Percentiles rank a stretch among this genome's conserved stretches.
phyloP scores from a whole-genome alignment of 2,888 invertebrate genomes.

The Polydrusus tereticollis region DNA sequence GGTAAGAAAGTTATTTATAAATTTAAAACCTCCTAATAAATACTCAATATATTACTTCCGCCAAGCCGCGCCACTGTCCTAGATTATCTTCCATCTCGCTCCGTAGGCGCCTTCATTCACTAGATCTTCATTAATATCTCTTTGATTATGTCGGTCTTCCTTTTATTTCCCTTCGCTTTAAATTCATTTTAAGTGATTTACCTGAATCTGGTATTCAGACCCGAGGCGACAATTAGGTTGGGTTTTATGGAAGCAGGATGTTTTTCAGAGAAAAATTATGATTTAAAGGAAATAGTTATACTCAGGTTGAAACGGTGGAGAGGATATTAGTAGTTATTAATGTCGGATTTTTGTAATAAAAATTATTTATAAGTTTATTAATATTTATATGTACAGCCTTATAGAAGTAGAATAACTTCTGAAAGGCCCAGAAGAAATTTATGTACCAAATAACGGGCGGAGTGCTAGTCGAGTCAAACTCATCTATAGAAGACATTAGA shows the following conservation, averaged over 20 bases:
- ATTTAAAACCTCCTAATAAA: too few species aligned
- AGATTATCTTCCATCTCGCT: conserved; percentile 50
- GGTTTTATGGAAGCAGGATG: conserved; percentile 29
- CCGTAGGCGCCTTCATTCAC: conserved; percentile 60
- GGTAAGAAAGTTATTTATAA: too few species aligned
- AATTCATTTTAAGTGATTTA: conserved; percentile 41
- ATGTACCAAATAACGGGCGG: background rate
- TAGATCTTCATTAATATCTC: conserved; percentile 53
- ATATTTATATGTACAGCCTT: background rate
- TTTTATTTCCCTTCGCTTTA: conserved; percentile 36
- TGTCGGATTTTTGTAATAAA: conserved; percentile 5
- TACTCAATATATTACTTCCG: conserved; percentile 12
- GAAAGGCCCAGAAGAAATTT: background rate
- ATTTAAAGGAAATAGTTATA: conserved; percentile 29
- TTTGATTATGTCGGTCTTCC: conserved; percentile 44
- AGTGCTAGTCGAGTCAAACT: background rate
- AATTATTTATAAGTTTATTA: conserved; percentile 10
- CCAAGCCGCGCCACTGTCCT: conserved; percentile 25
- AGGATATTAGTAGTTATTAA: conserved; percentile 4
- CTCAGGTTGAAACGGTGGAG: background rate
- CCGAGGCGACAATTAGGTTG: conserved; percentile 23
- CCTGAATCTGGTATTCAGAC: conserved; percentile 39
- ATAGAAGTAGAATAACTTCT: background rate
- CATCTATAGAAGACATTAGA: background rate
- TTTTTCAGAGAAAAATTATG: conserved; percentile 20